Conservation (phyloP, 1,140 invertebrate genomes). For the Aricia agestis region DNA sequence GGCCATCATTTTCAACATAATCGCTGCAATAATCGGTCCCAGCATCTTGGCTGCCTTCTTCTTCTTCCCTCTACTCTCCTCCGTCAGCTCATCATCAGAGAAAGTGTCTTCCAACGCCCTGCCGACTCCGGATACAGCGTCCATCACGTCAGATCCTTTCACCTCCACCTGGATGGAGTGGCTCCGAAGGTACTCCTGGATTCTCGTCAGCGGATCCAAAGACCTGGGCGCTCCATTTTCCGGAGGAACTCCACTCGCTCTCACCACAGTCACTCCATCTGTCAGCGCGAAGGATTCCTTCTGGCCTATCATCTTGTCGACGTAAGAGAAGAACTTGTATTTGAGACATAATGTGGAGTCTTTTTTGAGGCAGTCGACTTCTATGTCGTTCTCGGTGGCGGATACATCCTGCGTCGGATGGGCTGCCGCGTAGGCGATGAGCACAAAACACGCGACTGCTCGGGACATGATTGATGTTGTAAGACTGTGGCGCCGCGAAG, state of each 20-base stretch:
- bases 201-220: slow-evolving; percentile 81
- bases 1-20: slow-evolving; percentile 87
- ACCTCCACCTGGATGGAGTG: slow-evolving; percentile 90
- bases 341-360: slow-evolving; percentile 88
- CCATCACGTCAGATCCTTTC: slow-evolving; percentile 88
- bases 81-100: slow-evolving; percentile 78
- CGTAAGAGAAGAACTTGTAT: slow-evolving; percentile 88
- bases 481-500: slow-evolving; percentile 47
- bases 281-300: slow-evolving; percentile 86
- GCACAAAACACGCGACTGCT: slow-evolving; percentile 68
- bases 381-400: slow-evolving; percentile 83
- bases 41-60: slow-evolving; percentile 88
- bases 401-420: slow-evolving; percentile 82
- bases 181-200: slow-evolving; percentile 84
- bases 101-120: slow-evolving; percentile 84
- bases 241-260: slow-evolving; percentile 78
- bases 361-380: slow-evolving; percentile 86
- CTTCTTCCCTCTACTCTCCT: slow-evolving; percentile 85
- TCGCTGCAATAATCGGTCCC: slow-evolving; percentile 83
- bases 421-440: slow-evolving; percentile 75
- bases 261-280: slow-evolving; percentile 89
- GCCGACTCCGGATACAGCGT: slow-evolving; percentile 85
- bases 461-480: slow-evolving; percentile 52
- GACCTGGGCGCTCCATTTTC: slow-evolving; percentile 85
- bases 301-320: slow-evolving; percentile 86